A percentile compares a stretch with the other conserved stretches of the same genome.
Conservation (phyloP, 2,888 invertebrate species). For the Phengaris alcon region DNA sequence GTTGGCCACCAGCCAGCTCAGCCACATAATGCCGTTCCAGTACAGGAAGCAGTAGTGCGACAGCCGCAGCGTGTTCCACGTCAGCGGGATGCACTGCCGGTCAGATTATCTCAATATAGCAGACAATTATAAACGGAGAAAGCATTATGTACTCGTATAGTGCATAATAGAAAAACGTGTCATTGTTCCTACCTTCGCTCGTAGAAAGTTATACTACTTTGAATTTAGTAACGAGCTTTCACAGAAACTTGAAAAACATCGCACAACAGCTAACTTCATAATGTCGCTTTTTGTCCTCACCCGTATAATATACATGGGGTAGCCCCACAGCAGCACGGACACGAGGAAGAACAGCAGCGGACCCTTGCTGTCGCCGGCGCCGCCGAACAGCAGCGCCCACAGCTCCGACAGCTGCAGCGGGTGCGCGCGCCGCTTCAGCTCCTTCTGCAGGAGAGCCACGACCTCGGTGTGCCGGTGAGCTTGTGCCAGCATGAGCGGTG, state of each 20-base stretch:
- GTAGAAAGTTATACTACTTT: no score
- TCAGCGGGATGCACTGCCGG: slow-evolving; percentile 89
- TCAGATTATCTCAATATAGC: no score
- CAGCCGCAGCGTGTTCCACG: slow-evolving; percentile 91
- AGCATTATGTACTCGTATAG: no score
- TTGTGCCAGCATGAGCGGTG: slow-evolving; percentile 92
- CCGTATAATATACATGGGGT: slow-evolving; percentile 94
- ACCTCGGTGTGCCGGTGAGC: slow-evolving; percentile 93
- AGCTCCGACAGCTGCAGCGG: slow-evolving; percentile 93
- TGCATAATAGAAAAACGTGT: no score
- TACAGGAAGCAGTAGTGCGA: slow-evolving; percentile 94
- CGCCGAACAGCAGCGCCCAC: slow-evolving; percentile 93
- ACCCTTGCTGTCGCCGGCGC: slow-evolving; percentile 93
- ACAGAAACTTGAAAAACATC: no score
- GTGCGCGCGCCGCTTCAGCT: slow-evolving; percentile 89
- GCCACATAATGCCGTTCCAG: slow-evolving; percentile 95
- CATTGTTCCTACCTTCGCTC: no score
- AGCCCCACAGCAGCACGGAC: slow-evolving; percentile 93
- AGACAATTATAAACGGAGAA: no score
- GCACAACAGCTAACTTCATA: no score
- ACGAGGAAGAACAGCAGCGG: slow-evolving; percentile 91
- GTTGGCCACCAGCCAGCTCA: slow-evolving; percentile 94
- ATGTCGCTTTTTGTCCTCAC: slow-evolving; percentile 61
- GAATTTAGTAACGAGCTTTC: no score
- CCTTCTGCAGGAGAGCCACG: slow-evolving; percentile 88